Percentiles rank a stretch among this genome's conserved stretches.
Conservation (phyloP, 2,888 invertebrate species). For the Orthonevra nobilis region DNA sequence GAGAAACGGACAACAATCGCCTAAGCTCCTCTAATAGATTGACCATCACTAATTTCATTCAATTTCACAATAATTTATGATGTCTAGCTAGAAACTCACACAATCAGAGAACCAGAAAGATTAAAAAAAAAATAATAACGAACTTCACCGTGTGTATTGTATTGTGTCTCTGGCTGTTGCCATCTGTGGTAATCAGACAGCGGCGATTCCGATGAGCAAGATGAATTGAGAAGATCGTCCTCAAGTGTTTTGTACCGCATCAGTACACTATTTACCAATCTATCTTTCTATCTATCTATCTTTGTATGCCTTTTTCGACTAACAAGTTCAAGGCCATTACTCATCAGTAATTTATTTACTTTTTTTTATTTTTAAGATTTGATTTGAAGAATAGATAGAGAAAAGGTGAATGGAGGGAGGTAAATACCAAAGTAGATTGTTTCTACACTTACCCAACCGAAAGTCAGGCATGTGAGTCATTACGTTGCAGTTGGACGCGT, state of each 20-base stretch:
- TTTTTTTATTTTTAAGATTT: conserved; percentile 18
- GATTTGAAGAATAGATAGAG: conserved; percentile 30
- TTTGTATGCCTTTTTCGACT: conserved; percentile 33
- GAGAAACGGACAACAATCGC: conserved; percentile 41
- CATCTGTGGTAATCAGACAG: conserved; percentile 25
- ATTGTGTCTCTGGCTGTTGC: conserved; percentile 8
- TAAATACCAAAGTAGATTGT: conserved; percentile 43
- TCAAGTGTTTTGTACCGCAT: conserved; percentile 24
- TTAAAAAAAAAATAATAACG: neutral
- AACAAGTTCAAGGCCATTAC: conserved; percentile 69
- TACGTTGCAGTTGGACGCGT: no score
- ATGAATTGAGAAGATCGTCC: conserved; percentile 25
- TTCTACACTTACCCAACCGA: conserved; percentile 28
- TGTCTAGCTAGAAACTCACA: no score
- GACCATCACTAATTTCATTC: conserved; percentile 61
- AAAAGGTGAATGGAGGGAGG: no score
- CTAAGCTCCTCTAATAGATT: conserved; percentile 50
- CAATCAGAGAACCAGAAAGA: no score
- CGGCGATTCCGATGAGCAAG: conserved; percentile 1
- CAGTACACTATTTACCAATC: conserved; percentile 41
- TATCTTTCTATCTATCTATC: conserved; percentile 5
- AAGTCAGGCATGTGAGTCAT: conserved; percentile 16
- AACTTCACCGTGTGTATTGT: neutral
- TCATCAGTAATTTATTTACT: conserved; percentile 36
- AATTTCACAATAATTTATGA: conserved; percentile 59